Conservation (phyloP, 1,140 invertebrate species). For the Aporrectodea caliginosa region DNA sequence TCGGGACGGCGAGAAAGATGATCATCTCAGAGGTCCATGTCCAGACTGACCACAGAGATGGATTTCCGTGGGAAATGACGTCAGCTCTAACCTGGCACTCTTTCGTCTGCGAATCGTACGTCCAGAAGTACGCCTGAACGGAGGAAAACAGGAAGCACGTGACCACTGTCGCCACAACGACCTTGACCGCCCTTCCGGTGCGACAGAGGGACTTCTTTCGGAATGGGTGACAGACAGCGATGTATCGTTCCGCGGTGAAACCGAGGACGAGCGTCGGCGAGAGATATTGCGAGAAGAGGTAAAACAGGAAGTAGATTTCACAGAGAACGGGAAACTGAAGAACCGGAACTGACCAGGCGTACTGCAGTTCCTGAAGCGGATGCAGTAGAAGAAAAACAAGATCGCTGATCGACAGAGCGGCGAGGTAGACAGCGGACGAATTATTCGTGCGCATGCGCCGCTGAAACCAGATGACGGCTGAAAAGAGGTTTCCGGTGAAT, state of each 20-base stretch:
- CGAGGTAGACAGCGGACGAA: slow-evolving; percentile 51
- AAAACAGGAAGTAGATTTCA: slow-evolving; percentile 44
- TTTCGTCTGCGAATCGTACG: slow-evolving; percentile 27
- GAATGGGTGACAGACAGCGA: slow-evolving; percentile 93
- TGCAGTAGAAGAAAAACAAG: slow-evolving; percentile 46
- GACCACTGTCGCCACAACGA: slow-evolving; percentile 38
- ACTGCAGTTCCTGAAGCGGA: slow-evolving; percentile 41
- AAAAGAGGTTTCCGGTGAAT: slow-evolving; percentile 48
- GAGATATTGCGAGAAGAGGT: slow-evolving; percentile 46
- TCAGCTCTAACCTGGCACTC: slow-evolving; percentile 37
- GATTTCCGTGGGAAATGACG: slow-evolving; percentile 35
- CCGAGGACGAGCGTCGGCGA: slow-evolving; percentile 59
- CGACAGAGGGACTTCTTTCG: slow-evolving; percentile 67
- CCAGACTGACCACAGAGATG: slow-evolving; percentile 44
- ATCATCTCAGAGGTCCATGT: slow-evolving; percentile 45
- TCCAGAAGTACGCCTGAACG: slow-evolving; percentile 50
- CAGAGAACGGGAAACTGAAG: slow-evolving; percentile 43
- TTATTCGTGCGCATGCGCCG: slow-evolving; percentile 44
- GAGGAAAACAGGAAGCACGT: slow-evolving; percentile 37
- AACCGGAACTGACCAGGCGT: slow-evolving; percentile 38
- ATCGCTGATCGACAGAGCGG: slow-evolving; percentile 48
- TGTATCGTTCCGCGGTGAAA: slow-evolving; percentile 90
- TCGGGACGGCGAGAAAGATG: slow-evolving; percentile 46
- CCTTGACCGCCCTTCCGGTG: slow-evolving; percentile 68
- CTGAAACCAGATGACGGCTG: slow-evolving; percentile 49